Percentiles rank a stretch among this genome's conserved stretches.
phyloP scores from a whole-genome alignment of 37 sponge, comb jelly and placozoan species.

The Cliona cf. orientalis region DNA sequence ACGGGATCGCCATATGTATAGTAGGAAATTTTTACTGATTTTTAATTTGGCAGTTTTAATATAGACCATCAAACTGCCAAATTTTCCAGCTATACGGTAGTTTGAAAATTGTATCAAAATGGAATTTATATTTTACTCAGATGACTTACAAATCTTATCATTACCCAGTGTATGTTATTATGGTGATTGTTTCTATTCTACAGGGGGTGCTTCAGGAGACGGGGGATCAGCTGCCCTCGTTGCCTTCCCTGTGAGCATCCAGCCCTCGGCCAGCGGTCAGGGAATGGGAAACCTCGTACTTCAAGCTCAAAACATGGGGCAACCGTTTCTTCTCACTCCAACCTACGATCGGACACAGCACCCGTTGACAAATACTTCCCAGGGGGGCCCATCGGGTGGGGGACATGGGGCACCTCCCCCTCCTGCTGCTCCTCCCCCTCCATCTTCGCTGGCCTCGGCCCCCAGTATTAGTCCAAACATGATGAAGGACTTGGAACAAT shows the following conservation, averaged over 20 bases:
- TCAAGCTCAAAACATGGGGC: conserved; percentile 79
- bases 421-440: conserved; percentile 31
- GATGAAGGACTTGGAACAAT: conserved; percentile 53
- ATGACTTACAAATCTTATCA: too few relatives aligned
- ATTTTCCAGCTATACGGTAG: too few relatives aligned
- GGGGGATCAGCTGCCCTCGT: conserved; percentile 55
- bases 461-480: conserved; percentile 11
- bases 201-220: conserved; percentile 16
- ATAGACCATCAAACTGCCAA: too few relatives aligned
- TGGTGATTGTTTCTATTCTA: too few relatives aligned
- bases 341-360: conserved; percentile 42
- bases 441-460: neutral
- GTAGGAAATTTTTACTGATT: too few relatives aligned
- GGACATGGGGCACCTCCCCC: too few relatives aligned
- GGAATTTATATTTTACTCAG: too few relatives aligned
- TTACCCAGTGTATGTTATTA: too few relatives aligned
- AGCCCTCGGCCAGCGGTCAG: conserved; percentile 30
- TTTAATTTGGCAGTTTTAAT: too few relatives aligned
- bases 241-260: conserved; percentile 76
- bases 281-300: conserved; percentile 57
- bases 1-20: too few relatives aligned
- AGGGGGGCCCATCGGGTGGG: too few relatives aligned
- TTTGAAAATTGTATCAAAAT: too few relatives aligned
- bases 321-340: conserved; percentile 76
- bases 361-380: conserved; percentile 9